Evolutionary conservation across 2,797 vertebrate genomes (phyloP).

Genomic region (Spheniscus humboldti): DNA sequence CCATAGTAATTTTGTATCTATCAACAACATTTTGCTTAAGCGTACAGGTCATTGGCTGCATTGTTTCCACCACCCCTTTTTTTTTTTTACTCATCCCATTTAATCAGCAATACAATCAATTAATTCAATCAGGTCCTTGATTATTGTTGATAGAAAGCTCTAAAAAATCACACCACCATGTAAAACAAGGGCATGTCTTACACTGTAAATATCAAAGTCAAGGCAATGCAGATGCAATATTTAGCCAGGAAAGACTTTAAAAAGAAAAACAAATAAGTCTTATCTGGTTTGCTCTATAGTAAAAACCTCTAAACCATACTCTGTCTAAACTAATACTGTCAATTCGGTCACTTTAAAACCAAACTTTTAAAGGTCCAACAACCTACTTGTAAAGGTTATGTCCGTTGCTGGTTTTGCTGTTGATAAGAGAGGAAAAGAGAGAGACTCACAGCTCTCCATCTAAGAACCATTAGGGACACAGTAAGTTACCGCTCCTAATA

Average conservation of each 20-base stretch:
- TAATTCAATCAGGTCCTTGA: neutral
- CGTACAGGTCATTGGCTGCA: neutral
- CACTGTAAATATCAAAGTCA: neutral
- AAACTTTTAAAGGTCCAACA: neutral
- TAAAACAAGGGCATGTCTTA: neutral
- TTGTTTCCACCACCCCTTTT: neutral
- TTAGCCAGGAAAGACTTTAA: neutral
- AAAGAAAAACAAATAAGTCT: neutral
- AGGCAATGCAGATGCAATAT: neutral
- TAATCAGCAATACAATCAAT: neutral
- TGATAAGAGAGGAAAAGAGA: neutral
- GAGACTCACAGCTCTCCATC: neutral
- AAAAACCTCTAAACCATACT: neutral
- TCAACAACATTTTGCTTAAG: neutral
- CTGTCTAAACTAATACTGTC: neutral
- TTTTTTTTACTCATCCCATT: neutral
- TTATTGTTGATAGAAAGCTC: neutral
- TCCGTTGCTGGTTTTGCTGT: neutral
- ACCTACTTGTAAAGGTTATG: neutral
- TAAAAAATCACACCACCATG: neutral
- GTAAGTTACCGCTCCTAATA: neutral
- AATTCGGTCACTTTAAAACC: neutral
- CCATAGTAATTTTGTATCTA: neutral
- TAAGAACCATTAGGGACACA: neutral
- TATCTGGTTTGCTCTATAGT: neutral